These are phyloP conservation scores for Diaperis boleti DNA, from an alignment of 2,888 invertebrate species.

Conservation along the genomic window DNA sequence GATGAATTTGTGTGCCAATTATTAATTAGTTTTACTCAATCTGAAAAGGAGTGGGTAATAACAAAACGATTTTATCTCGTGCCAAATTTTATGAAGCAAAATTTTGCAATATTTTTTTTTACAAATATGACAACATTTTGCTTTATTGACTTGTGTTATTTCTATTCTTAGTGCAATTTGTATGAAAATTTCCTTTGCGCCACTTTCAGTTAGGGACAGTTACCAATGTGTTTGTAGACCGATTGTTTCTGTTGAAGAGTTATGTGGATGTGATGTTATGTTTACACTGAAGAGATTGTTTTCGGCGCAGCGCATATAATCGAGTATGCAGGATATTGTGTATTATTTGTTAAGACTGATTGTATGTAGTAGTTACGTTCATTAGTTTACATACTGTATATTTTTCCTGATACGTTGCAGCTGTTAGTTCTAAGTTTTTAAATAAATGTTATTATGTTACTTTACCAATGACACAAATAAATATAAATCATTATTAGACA, in stretches of 20 bases:
- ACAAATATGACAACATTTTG: conserved; percentile 39
- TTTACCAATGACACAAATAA: conserved; percentile 61
- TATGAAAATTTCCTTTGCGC: conserved; percentile 27
- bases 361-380: conserved; percentile 52
- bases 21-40: conserved; percentile 44
- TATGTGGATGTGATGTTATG: conserved; percentile 50
- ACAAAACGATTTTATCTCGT: conserved; percentile 37
- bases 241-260: conserved; percentile 52
- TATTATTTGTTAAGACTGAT: conserved; percentile 65
- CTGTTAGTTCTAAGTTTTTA: conserved; percentile 53
- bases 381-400: conserved; percentile 46
- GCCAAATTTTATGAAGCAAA: conserved; percentile 44
- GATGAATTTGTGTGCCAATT: conserved; percentile 59
- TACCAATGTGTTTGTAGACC: conserved; percentile 51
- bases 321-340: conserved; percentile 52
- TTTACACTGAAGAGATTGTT: conserved; percentile 38
- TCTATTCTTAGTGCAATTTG: conserved; percentile 46
- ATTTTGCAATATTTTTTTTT: conserved; percentile 40
- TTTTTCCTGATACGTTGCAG: conserved; percentile 46
- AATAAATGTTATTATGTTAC: conserved; percentile 56
- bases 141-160: conserved; percentile 46
- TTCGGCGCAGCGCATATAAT: conserved; percentile 48
- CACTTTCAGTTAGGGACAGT: conserved; percentile 48
- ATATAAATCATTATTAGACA: conserved; percentile 59
- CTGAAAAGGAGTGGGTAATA: conserved; percentile 26